Evolutionary conservation across 2,888 invertebrate genomes (phyloP).

Genomic region (Polymixis flavicincta): DNA sequence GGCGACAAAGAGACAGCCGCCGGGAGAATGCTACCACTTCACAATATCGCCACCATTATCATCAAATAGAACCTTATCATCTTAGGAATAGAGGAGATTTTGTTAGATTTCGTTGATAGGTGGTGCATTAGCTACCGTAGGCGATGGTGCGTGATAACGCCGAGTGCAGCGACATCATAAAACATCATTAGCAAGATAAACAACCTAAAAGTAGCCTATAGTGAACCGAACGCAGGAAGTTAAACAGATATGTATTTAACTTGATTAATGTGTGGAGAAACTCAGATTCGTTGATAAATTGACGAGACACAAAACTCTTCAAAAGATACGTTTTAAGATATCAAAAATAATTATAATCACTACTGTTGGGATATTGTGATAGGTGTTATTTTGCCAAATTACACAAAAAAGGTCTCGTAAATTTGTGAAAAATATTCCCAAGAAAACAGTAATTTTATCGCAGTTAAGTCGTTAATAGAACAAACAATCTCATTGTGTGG

Average conservation of each 20-base stretch:
- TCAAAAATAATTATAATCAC: conserved; percentile 43
- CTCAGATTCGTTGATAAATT: conserved; percentile 50
- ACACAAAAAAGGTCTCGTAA: conserved; percentile 59
- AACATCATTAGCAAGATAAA: conserved; percentile 90
- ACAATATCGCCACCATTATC: conserved; percentile 54
- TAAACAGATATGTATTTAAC: conserved; percentile 73
- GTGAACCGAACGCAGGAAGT: conserved; percentile 81
- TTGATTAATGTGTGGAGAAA: conserved; percentile 73
- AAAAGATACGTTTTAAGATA: conserved; percentile 27
- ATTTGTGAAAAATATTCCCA: conserved; percentile 61
- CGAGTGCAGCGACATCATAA: conserved; percentile 84
- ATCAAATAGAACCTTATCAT: conserved; percentile 70
- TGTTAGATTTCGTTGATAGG: conserved; percentile 62
- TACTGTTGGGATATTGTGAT: conserved; percentile 17
- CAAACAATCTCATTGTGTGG: conserved; percentile 81
- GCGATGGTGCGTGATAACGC: conserved; percentile 84
- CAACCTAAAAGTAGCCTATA: conserved; percentile 83
- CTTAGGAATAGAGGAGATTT: conserved; percentile 67
- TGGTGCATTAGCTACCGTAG: conserved; percentile 85
- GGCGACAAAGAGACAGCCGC: conserved; percentile 83
- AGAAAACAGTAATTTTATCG: conserved; percentile 76
- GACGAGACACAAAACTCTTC: conserved; percentile 38
- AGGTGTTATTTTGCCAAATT: conserved; percentile 69
- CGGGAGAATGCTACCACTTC: conserved; percentile 74
- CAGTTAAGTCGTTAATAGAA: conserved; percentile 77